Evolutionary conservation across 2,888 invertebrate species (phyloP).

Genomic region (Eupithecia subumbrata): DNA sequence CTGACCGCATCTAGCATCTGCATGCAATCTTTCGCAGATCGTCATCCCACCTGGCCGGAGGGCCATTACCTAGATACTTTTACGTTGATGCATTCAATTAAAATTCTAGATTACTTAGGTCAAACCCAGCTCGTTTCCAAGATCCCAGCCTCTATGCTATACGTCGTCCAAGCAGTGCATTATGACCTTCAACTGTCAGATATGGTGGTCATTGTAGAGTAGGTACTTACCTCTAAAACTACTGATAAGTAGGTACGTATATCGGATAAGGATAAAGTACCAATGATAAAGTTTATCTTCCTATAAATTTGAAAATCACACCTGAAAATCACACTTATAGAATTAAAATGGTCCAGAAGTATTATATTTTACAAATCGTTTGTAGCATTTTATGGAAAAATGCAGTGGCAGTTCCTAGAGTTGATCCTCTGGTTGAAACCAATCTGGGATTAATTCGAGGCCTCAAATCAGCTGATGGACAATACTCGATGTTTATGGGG

Average conservation of each 20-base stretch:
- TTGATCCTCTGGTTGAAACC: conserved; percentile 46
- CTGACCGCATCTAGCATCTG: too few species aligned
- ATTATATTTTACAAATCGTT: conserved; percentile 1
- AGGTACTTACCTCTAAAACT: background rate
- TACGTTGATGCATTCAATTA: background rate
- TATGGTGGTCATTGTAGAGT: background rate
- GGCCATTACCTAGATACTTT: too few species aligned
- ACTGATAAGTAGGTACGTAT: background rate
- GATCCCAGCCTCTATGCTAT: background rate
- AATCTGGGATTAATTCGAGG: conserved; percentile 46
- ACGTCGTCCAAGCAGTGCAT: background rate
- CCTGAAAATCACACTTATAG: background rate
- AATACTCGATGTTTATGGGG: conserved; percentile 47
- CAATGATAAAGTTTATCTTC: conserved; percentile 4
- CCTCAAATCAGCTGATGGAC: conserved; percentile 38
- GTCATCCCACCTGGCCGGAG: too few species aligned
- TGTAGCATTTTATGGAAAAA: conserved; percentile 20
- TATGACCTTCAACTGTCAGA: background rate
- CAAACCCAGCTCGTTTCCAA: background rate
- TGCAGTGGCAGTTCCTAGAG: conserved; percentile 28
- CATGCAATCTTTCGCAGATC: too few species aligned
- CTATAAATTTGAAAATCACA: conserved; percentile 8
- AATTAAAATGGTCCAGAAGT: background rate
- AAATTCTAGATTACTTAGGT: background rate
- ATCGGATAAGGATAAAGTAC: conserved; percentile 1